Evolutionary conservation across 2,888 invertebrate species (phyloP).

Genomic region (Rhingia campestris): DNA sequence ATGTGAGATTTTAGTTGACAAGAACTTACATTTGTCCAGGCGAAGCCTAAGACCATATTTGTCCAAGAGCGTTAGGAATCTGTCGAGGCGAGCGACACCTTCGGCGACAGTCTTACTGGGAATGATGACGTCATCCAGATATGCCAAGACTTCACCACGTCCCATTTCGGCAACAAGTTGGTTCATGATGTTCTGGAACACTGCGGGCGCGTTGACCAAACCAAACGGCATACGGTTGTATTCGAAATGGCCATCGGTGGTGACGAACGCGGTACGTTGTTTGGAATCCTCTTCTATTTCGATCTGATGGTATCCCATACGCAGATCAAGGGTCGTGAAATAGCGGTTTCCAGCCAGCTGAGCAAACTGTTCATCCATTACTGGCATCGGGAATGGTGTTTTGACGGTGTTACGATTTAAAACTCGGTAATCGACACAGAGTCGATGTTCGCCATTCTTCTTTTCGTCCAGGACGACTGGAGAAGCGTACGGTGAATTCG

Average conservation of each 20-base stretch:
- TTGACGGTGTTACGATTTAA: slow-evolving; percentile 12
- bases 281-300: slow-evolving; percentile 21
- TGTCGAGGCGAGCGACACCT: slow-evolving; percentile 8
- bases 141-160: slow-evolving; percentile 15
- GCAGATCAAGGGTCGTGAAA: slow-evolving; percentile 39
- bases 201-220: slow-evolving; percentile 58
- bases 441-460: slow-evolving; percentile 16
- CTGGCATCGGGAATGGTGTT: slow-evolving; percentile 14
- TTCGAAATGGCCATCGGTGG: slow-evolving; percentile 55
- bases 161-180: slow-evolving; percentile 10
- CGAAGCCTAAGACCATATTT: neutral
- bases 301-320: slow-evolving; percentile 67
- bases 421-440: slow-evolving; percentile 11
- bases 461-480: slow-evolving; percentile 25
- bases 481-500: slow-evolving; percentile 2
- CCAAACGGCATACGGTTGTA: slow-evolving; percentile 68
- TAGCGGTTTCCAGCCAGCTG: neutral
- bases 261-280: slow-evolving; percentile 5
- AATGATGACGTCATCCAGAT: slow-evolving; percentile 66
- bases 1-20: too few species aligned
- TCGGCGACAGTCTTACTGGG: slow-evolving; percentile 36
- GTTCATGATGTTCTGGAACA: slow-evolving; percentile 64
- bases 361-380: slow-evolving; percentile 2
- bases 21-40: too few species aligned
- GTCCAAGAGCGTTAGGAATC: slow-evolving; percentile 18